Evolutionary conservation across 2,113 vertebrate genomes (phyloP), one percentile per base, ranked within the genome.

Genomic region (Eudyptes chrysolophus): DNA sequence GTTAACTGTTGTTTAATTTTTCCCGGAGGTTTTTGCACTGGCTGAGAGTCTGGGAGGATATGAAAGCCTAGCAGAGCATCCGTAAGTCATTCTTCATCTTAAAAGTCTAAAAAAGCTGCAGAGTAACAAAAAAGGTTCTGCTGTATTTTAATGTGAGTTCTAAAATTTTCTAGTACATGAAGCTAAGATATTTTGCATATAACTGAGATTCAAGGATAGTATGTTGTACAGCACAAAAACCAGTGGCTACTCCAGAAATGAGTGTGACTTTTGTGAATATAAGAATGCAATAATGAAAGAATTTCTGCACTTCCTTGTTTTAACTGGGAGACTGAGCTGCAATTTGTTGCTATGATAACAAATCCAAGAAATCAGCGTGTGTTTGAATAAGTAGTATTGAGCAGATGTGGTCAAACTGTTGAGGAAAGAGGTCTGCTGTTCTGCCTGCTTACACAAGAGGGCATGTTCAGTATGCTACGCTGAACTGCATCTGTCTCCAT

Each of bases 31-130:
- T 40, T 99, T 99, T 95, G n/a, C 97, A 1, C 94, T 99, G 78
- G 99, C 99, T 32, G 99, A 99, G 97, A 99, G 99, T 88, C 98
- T 99, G 44, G 99, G 99, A 24, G 99, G 99, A 48, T 99, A 98
- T 5, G 99, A 99, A 94, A 99, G 99, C 98, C 98, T 99, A 86
- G 99, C 99, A 74, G 99, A 99, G 86, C 99, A 99, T 92, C 99
- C 99, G 99, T 99, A 98, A 99, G 99, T 99, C 91, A 55, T 55
- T 52, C 80, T 60, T 72, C 64, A 9, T 40, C 75, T 70, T 55
- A 29, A 26, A 32, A 51, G 27, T 25, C 49, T 66, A 7, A 30
- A 40, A 66, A 24, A 48, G 54, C 76, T 46, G 20, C 65, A 34
- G 20, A 57, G 55, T 10, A 48, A 5, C 44, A 51, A 27, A 27